A percentile compares a stretch with the other conserved stretches of the same genome.
phyloP scores from a whole-genome alignment of 1,140 invertebrate genomes.

The Zeugodacus cucurbitae region DNA sequence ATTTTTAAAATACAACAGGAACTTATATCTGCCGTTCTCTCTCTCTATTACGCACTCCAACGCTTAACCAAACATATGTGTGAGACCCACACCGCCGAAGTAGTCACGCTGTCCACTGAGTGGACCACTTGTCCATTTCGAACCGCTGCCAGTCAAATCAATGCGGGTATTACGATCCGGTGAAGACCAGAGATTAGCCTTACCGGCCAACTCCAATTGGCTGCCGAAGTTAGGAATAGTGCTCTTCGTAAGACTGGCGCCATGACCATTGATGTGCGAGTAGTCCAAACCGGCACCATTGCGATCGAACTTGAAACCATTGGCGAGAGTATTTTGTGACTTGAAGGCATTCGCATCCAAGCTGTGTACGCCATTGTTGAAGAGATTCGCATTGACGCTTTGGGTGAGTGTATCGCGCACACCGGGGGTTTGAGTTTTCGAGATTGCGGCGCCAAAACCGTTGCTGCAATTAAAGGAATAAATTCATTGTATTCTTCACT shows the following conservation, averaged over 20 bases:
- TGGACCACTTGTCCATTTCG: conserved; percentile 55
- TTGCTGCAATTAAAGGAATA: no score
- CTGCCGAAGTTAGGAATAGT: conserved; percentile 59
- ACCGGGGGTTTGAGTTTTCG: conserved; percentile 51
- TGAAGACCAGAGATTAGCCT: conserved; percentile 57
- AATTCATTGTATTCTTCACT: no score
- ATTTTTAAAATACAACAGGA: no score
- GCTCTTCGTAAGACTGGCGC: conserved; percentile 55
- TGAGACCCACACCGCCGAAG: conserved; percentile 51
- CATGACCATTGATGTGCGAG: conserved; percentile 56
- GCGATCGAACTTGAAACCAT: conserved; percentile 57
- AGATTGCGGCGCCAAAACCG: conserved; percentile 50
- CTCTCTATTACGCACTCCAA: no score
- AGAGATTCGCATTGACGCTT: conserved; percentile 50
- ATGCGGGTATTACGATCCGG: conserved; percentile 46
- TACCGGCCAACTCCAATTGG: conserved; percentile 52
- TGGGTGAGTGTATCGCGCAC: conserved; percentile 52
- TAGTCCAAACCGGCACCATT: conserved; percentile 58
- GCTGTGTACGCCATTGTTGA: conserved; percentile 56
- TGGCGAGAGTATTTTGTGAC: conserved; percentile 58
- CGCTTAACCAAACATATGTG: conserved; percentile 55
- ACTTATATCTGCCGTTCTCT: no score
- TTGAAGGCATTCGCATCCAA: conserved; percentile 59
- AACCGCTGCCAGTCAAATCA: conserved; percentile 48
- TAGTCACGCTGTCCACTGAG: conserved; percentile 47